Conservation (phyloP, 2,113 vertebrate genomes). For the Cinclus mexicanus region DNA sequence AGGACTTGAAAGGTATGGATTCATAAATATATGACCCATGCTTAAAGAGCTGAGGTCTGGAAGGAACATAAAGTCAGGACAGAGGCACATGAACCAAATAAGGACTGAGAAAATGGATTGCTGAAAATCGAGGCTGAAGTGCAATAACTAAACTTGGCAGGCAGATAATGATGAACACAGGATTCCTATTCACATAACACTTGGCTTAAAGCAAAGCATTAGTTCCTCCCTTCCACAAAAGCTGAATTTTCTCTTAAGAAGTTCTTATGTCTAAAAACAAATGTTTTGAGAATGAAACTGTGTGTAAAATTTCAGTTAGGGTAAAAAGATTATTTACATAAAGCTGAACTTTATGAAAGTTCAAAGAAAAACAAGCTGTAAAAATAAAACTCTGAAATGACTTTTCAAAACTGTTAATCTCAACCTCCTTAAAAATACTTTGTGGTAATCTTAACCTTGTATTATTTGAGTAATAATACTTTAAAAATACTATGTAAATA, state of each 20-base stretch:
- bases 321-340: neutral
- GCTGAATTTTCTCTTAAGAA: neutral
- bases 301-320: neutral
- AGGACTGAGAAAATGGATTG: neutral
- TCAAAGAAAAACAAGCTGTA: neutral
- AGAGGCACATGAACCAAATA: neutral
- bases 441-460: neutral
- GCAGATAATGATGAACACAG: neutral
- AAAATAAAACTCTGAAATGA: neutral
- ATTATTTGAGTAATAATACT: constrained; percentile 13
- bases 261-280: neutral
- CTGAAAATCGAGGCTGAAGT: neutral
- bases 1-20: neutral
- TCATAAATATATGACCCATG: neutral
- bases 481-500: neutral
- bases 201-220: neutral
- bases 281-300: constrained; percentile 6
- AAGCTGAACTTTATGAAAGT: neutral
- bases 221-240: neutral
- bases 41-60: neutral
- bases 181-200: neutral
- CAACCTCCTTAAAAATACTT: neutral
- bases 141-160: neutral
- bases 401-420: neutral
- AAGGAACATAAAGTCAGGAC: neutral